Conservation (phyloP, 2,888 invertebrate species). For the Megastigmus dorsalis region DNA sequence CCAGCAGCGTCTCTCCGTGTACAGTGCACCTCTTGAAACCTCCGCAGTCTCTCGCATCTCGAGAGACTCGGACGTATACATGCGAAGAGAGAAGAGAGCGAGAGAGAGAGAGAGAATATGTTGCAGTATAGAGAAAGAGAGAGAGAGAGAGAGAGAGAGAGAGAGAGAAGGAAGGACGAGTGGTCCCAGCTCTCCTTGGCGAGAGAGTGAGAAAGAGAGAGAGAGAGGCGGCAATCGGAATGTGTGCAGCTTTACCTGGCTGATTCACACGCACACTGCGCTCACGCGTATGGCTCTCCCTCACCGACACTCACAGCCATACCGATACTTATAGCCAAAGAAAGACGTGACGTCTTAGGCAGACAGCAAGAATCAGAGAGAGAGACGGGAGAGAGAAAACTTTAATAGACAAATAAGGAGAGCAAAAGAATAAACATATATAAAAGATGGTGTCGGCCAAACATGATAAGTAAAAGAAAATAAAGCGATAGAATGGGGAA, state of each 20-base stretch:
- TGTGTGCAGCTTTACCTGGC: constrained; percentile 38
- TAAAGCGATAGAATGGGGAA: not conserved
- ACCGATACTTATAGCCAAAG: not conserved
- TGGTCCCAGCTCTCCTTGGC: too few relatives aligned
- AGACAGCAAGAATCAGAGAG: not conserved
- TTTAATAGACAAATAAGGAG: too few relatives aligned
- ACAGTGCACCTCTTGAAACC: not conserved
- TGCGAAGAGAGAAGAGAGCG: not conserved
- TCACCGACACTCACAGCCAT: not conserved
- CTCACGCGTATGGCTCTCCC: not conserved
- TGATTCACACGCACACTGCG: constrained; percentile 21
- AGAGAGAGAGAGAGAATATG: too few relatives aligned
- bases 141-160: not conserved
- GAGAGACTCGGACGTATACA: not conserved
- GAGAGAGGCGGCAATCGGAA: constrained; percentile 33
- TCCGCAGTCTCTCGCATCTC: not conserved
- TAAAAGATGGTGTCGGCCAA: not conserved
- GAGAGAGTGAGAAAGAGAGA: not conserved
- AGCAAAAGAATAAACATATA: too few relatives aligned
- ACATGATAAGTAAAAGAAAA: not conserved
- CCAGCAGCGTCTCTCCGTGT: not conserved
- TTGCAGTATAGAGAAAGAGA: not conserved
- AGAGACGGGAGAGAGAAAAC: not conserved
- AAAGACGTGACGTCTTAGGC: not conserved
- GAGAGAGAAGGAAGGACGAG: constrained; percentile 1